Base-by-base conservation (phyloP, 1,140 invertebrate species). In the Heliconius congener region DNA sequence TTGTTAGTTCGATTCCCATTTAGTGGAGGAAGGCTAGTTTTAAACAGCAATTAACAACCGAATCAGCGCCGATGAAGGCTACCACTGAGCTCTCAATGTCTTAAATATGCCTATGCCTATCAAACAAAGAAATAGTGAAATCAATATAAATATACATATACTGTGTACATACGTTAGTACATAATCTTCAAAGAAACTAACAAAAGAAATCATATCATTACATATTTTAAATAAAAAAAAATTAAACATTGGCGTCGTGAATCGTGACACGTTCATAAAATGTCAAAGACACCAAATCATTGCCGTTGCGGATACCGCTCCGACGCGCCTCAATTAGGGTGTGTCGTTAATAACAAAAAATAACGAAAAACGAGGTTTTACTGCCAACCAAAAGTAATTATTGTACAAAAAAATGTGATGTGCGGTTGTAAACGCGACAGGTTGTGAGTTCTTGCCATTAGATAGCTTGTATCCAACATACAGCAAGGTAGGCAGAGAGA, bases 271-370 rank as follows among this genome's bases (percentile, higher is more conserved):
- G 27, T 13, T 76, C 57, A 71, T 76, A 71, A 76, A 76, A 66
- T 23, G 74, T 76, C 74, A 76, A 76, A 76, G 74, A 50, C 74
- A 76, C 66, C 23, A 71, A 76, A 76, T 76, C 39, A 76, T 76
- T 76, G 46, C 13, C 34, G 60, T 76, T 66, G 71, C 46, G 57
- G 46, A 71, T 71, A 50, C 74, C 74, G 39, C 6, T 34, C 73
- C 34, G 27, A 37, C 73, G 55, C 52, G 55, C 57, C 74, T 70
- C 74, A 76, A 71, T 76, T 71, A 71, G 39, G 30, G n/a, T 8
- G 34, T 55, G 39, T 76, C 37, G 60, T 66, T 76, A 70, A 60
- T 66, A 76, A 30, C 39, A 50, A 76, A 60, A 76, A 76, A 76
- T 70, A 46, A 76, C 60, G 39, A 42, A 76, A 76, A 76, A 76